Conservation (phyloP, 2,888 invertebrate species). For the Dascillus cervinus region DNA sequence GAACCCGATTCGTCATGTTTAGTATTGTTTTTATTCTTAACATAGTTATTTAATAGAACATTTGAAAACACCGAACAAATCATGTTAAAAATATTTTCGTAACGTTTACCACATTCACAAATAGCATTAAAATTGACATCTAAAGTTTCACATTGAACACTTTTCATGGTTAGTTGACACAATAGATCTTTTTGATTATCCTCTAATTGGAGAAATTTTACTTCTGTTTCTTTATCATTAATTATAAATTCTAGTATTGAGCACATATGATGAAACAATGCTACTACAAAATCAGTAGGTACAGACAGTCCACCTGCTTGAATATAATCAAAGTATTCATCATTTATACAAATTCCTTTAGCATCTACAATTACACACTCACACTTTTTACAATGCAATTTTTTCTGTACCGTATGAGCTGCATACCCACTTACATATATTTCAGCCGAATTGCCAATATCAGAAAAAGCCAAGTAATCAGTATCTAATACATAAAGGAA, state of each 20-base stretch:
- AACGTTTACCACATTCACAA: constrained; percentile 1
- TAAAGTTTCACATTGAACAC: neutral
- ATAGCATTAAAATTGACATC: no score
- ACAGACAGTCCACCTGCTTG: constrained; percentile 4
- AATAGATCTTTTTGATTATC: constrained; percentile 1
- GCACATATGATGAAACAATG: constrained; percentile 3
- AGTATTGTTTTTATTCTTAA: constrained; percentile 6
- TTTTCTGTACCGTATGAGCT: neutral
- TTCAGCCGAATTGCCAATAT: constrained; percentile 4
- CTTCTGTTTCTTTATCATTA: constrained; percentile 2
- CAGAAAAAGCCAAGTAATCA: constrained; percentile 3
- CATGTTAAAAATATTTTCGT: constrained; percentile 2
- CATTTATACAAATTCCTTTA: constrained; percentile 1
- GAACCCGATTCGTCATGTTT: no score
- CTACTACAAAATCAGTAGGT: no score
- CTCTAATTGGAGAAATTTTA: constrained; percentile 3
- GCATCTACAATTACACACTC: neutral
- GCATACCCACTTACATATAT: constrained; percentile 4
- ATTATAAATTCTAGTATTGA: constrained; percentile 1
- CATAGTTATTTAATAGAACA: constrained; percentile 5
- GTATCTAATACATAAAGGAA: constrained; percentile 1
- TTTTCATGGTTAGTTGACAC: neutral
- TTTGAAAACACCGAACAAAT: constrained; percentile 4
- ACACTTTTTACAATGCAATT: neutral
- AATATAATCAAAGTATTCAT: constrained; percentile 6